These are phyloP conservation scores for Micromesistius poutassou DNA, from an alignment of 2,797 vertebrate genomes.

Conservation along the genomic window DNA sequence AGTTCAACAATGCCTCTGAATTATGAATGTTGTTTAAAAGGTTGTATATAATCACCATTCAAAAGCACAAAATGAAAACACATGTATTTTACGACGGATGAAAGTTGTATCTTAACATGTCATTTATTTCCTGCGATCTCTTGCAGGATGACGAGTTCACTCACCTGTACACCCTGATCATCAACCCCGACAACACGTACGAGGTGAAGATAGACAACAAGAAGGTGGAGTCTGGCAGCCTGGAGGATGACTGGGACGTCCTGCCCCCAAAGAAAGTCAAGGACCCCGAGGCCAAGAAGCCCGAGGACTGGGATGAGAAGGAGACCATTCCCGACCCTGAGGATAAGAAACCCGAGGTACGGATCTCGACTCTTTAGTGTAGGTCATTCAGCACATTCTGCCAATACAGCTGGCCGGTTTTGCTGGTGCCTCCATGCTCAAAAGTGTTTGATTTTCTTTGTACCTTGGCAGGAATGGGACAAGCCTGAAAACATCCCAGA, in stretches of 20 bases:
- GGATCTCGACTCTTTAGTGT: background rate
- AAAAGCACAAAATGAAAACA: background rate
- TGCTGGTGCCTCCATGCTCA: background rate
- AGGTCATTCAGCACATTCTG: background rate
- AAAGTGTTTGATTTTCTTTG: background rate
- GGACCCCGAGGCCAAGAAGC: conserved; percentile 79
- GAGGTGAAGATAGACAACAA: conserved; percentile 87
- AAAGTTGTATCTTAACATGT: background rate
- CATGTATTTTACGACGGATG: background rate
- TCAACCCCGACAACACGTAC: conserved; percentile 82
- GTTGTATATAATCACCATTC: background rate
- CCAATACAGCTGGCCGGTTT: background rate
- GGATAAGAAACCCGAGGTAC: conserved; percentile 82
- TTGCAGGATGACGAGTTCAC: conserved; percentile 82
- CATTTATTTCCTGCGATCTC: background rate
- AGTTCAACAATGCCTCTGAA: background rate
- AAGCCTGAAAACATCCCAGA: conserved; percentile 82
- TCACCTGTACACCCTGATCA: conserved; percentile 81
- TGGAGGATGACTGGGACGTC: conserved; percentile 85
- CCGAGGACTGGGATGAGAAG: conserved; percentile 83
- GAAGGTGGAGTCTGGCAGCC: conserved; percentile 75
- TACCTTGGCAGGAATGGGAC: conserved; percentile 76
- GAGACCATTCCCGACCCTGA: conserved; percentile 80
- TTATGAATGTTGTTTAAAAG: background rate
- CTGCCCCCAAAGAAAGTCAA: conserved; percentile 80